Evolutionary conservation across 2,113 vertebrate genomes (phyloP).

Genomic region (Xiphophorus hellerii): DNA sequence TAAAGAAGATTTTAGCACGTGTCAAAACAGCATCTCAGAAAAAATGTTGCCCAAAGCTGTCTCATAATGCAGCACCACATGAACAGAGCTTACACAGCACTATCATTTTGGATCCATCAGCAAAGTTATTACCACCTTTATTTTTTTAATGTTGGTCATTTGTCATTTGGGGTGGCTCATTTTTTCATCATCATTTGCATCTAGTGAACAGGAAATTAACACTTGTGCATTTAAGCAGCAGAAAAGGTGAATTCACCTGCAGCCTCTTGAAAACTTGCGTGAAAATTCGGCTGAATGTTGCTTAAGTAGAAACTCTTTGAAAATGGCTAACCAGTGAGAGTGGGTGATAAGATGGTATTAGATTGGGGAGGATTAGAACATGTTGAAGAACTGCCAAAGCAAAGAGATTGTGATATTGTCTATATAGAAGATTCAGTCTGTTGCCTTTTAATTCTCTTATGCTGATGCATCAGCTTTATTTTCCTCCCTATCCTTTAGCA

Average conservation of each 20-base stretch:
- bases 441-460: too few relatives aligned
- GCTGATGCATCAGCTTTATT: too few relatives aligned
- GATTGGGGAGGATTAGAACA: not conserved
- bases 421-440: not conserved
- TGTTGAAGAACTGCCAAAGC: not conserved
- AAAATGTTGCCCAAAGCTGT: not conserved
- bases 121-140: not conserved
- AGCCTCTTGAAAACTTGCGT: not conserved
- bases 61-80: not conserved
- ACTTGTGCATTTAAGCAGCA: not conserved
- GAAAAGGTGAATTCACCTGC: not conserved
- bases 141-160: slow-evolving; percentile 3
- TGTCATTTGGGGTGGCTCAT: not conserved
- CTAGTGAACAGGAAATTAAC: not conserved
- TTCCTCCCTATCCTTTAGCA: too few relatives aligned
- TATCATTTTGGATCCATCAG: not conserved
- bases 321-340: not conserved
- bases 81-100: not conserved
- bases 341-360: not conserved
- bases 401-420: not conserved
- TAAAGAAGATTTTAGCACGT: not conserved
- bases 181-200: not conserved
- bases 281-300: not conserved
- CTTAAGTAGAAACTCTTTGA: not conserved
- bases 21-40: slow-evolving; percentile 1